phyloP scores from a whole-genome alignment of 2,113 vertebrate genomes.

The Oplegnathus fasciatus region DNA sequence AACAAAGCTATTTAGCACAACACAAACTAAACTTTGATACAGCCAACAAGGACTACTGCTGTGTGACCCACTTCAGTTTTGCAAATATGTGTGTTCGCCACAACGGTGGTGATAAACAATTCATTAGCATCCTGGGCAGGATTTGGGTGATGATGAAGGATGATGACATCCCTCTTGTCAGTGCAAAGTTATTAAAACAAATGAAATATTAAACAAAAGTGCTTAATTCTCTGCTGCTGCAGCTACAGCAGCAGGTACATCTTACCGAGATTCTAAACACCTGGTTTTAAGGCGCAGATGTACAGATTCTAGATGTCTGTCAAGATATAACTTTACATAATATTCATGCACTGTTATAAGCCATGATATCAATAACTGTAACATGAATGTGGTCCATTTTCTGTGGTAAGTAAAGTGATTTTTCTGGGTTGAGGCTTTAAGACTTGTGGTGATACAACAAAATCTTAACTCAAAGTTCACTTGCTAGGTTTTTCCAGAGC shows the following conservation, averaged over 20 bases:
- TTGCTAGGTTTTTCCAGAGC: background rate
- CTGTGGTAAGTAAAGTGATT: background rate
- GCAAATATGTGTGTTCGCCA: constrained; percentile 35
- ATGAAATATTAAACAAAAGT: constrained; percentile 52
- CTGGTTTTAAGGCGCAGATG: background rate
- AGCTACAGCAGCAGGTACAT: background rate
- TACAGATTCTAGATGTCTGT: too few relatives aligned
- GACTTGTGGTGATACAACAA: background rate
- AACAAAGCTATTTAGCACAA: constrained; percentile 1
- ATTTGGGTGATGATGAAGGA: constrained; percentile 34
- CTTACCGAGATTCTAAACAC: background rate
- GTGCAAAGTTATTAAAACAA: constrained; percentile 47
- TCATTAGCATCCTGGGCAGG: constrained; percentile 51
- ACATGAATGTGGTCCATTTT: background rate
- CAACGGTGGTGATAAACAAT: constrained; percentile 60
- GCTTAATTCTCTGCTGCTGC: constrained; percentile 7
- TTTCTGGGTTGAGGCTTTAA: background rate
- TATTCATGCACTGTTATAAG: background rate
- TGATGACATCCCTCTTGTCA: constrained; percentile 38
- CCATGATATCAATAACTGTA: background rate
- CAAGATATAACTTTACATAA: background rate
- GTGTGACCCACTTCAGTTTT: constrained; percentile 62
- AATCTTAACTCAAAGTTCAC: background rate
- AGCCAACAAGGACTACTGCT: constrained; percentile 8
- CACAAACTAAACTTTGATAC: constrained; percentile 29